These are phyloP conservation scores for Hermetia illucens DNA, from an alignment of 1,140 invertebrate genomes.

Conservation along the genomic window DNA sequence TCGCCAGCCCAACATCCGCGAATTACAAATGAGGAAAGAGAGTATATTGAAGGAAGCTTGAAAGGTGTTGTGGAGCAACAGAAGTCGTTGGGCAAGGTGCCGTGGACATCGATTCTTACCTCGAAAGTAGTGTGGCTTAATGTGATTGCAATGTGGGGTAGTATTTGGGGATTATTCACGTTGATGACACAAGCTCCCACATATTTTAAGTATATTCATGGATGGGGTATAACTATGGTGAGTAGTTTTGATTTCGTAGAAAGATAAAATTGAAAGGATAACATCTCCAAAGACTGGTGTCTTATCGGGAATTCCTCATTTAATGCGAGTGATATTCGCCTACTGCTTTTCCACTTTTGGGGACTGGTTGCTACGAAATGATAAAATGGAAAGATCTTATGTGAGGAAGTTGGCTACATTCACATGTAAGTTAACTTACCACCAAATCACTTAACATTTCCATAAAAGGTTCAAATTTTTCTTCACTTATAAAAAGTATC, in stretches of 20 bases:
- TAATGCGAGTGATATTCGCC: conserved; percentile 46
- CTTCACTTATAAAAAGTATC: conserved; percentile 8
- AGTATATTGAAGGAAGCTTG: conserved; percentile 46
- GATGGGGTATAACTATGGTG: conserved; percentile 66
- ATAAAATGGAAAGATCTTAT: conserved; percentile 42
- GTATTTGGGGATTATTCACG: conserved; percentile 75
- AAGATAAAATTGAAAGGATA: no score
- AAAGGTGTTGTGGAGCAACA: no score
- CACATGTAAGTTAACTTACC: conserved; percentile 34
- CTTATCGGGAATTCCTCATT: conserved; percentile 47
- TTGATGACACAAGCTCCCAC: conserved; percentile 72
- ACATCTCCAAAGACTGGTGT: conserved; percentile 39
- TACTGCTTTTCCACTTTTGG: conserved; percentile 40
- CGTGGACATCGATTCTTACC: conserved; percentile 58
- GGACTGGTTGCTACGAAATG: conserved; percentile 42
- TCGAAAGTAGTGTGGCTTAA: conserved; percentile 67
- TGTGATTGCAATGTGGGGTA: conserved; percentile 59
- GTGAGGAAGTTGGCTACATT: conserved; percentile 46
- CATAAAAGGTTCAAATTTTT: no score
- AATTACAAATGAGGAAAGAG: conserved; percentile 51
- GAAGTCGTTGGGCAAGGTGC: conserved; percentile 40
- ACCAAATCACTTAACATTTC: background rate
- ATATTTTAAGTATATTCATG: conserved; percentile 71
- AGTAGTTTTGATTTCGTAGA: conserved; percentile 18
- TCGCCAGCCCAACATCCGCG: conserved; percentile 58